phyloP scores from a whole-genome alignment of 2,888 invertebrate species.

The Platynereis dumerilii region DNA sequence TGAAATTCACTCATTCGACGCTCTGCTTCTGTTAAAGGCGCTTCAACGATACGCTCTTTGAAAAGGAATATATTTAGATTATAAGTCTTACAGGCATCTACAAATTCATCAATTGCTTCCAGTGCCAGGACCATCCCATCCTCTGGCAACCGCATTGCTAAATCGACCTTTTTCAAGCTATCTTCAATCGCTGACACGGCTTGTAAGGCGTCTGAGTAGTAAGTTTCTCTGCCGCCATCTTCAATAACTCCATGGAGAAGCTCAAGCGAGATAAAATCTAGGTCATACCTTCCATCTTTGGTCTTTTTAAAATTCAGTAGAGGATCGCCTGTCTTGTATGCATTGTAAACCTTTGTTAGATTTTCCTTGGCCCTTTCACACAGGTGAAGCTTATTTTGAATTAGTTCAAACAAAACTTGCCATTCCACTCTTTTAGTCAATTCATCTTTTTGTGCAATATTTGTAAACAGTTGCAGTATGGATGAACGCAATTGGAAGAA shows the following conservation, averaged over 20 bases:
- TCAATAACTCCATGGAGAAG: not conserved
- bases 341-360: slow-evolving; percentile 1
- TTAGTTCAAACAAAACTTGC: not conserved
- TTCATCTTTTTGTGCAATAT: not conserved
- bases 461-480: not conserved
- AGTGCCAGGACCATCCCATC: no score
- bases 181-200: no score
- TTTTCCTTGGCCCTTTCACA: not conserved
- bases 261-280: not conserved
- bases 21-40: slow-evolving; percentile 21
- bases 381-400: not conserved
- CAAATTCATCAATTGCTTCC: not conserved
- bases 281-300: not conserved
- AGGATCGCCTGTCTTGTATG: not conserved
- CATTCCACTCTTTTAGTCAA: not conserved
- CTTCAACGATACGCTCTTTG: slow-evolving; percentile 25
- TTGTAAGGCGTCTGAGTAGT: no score
- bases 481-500: not conserved
- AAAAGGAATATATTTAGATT: slow-evolving; percentile 27
- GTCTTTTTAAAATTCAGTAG: not conserved
- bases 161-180: no score
- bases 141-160: no score
- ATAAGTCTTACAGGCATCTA: slow-evolving; percentile 2
- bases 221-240: no score
- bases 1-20: not conserved